Percentiles rank a stretch among this genome's conserved stretches.
These are phyloP conservation scores for Leptarthrus brevirostris DNA, from an alignment of 2,888 invertebrate species.

Conservation along the genomic window DNA sequence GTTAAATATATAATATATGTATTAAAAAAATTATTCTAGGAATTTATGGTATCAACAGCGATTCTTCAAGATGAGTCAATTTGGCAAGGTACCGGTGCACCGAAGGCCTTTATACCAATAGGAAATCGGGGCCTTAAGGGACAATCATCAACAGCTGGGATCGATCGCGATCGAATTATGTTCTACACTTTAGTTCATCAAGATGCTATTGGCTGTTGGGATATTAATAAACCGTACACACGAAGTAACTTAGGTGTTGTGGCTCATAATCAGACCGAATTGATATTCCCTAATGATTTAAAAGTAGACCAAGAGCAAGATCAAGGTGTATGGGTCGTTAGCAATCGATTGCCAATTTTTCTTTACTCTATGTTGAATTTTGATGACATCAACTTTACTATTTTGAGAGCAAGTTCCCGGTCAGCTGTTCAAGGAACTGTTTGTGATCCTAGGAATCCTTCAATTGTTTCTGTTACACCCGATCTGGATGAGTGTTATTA, in stretches of 20 bases:
- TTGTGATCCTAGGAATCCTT: conserved; percentile 74
- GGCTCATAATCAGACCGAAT: conserved; percentile 72
- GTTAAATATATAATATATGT: not conserved
- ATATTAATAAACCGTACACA: conserved; percentile 76
- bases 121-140: conserved; percentile 72
- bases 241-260: conserved; percentile 73
- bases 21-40: conserved; percentile 62
- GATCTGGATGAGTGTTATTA: conserved; percentile 53
- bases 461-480: conserved; percentile 41
- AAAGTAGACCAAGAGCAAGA: conserved; percentile 76
- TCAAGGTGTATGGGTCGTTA: conserved; percentile 81
- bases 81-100: conserved; percentile 63
- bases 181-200: conserved; percentile 82
- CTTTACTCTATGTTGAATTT: conserved; percentile 74
- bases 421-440: conserved; percentile 75
- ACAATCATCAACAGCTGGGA: conserved; percentile 80
- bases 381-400: conserved; percentile 78
- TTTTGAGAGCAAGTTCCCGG: conserved; percentile 74
- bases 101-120: conserved; percentile 61
- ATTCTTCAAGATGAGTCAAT: conserved; percentile 73
- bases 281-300: conserved; percentile 85
- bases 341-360: conserved; percentile 80
- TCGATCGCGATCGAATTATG: conserved; percentile 77
- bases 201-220: conserved; percentile 85
- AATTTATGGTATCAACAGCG: conserved; percentile 78